Percentiles rank a stretch among this genome's conserved stretches.
These are phyloP conservation scores for Mugil cephalus DNA, from an alignment of 2,113 vertebrate genomes.

Conservation along the genomic window DNA sequence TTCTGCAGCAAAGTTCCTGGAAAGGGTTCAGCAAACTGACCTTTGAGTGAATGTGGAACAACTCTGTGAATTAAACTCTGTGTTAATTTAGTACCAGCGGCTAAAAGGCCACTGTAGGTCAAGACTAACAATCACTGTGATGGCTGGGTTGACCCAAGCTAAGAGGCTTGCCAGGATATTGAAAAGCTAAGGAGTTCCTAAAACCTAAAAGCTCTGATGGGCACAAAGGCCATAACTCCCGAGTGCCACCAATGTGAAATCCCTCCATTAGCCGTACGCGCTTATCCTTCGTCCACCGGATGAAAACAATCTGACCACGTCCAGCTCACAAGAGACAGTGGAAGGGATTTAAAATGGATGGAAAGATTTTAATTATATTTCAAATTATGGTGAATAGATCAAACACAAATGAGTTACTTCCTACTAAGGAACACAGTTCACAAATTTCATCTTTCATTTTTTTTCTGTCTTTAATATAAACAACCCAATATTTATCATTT, in stretches of 20 bases:
- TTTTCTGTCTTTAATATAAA: too few species aligned
- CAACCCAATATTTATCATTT: too few species aligned
- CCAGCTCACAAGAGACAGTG: slow-evolving; percentile 34
- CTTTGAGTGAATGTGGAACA: not conserved
- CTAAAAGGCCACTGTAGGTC: slow-evolving; percentile 1
- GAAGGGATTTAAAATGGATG: slow-evolving; percentile 27
- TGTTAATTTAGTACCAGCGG: slow-evolving; percentile 2
- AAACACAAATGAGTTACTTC: too few species aligned
- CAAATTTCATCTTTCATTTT: too few species aligned
- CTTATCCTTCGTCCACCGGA: slow-evolving; percentile 39
- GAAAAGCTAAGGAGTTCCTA: slow-evolving; percentile 49
- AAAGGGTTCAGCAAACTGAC: slow-evolving; percentile 4
- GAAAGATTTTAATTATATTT: too few species aligned
- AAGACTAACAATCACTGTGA: slow-evolving; percentile 26
- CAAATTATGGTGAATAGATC: not conserved
- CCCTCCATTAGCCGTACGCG: slow-evolving; percentile 23
- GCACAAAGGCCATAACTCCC: slow-evolving; percentile 44
- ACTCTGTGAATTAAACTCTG: not conserved
- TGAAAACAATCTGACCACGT: slow-evolving; percentile 56
- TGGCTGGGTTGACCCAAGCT: not conserved
- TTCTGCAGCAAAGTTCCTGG: slow-evolving; percentile 8
- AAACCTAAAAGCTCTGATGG: slow-evolving; percentile 58
- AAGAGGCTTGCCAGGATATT: slow-evolving; percentile 31
- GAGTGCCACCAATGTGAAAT: slow-evolving; percentile 65
- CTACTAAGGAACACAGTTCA: too few species aligned